Percentiles rank a stretch among this genome's conserved stretches.
These are phyloP conservation scores for Drosophila tristis DNA, from an alignment of 1,140 invertebrate genomes.

Conservation along the genomic window DNA sequence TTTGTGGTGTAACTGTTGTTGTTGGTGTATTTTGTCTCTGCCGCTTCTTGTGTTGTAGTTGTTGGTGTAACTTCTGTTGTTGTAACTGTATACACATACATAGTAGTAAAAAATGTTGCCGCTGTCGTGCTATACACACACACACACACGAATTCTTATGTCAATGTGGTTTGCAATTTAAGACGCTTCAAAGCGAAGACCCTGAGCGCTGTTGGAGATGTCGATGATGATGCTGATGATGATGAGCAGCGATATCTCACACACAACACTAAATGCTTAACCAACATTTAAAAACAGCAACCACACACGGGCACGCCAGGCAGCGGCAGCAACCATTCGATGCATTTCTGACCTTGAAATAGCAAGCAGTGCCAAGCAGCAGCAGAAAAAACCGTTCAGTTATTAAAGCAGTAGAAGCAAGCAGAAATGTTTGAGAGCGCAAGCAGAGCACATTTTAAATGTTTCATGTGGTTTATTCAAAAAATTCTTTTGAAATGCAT, in stretches of 20 bases:
- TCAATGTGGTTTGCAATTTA: constrained; percentile 79
- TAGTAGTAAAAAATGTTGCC: constrained; percentile 9
- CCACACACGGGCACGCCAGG: too few species aligned
- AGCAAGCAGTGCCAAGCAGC: constrained; percentile 18
- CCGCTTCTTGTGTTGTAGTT: not conserved
- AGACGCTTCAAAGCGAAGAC: constrained; percentile 61
- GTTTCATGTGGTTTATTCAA: not conserved
- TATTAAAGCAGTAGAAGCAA: not conserved
- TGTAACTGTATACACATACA: too few species aligned
- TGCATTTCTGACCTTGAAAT: constrained; percentile 75
- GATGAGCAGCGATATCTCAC: constrained; percentile 56
- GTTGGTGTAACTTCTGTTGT: constrained; percentile 1
- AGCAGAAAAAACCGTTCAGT: not conserved
- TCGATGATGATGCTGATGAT: constrained; percentile 34
- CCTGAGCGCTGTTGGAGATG: constrained; percentile 46
- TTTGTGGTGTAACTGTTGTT: constrained; percentile 4
- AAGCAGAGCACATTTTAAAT: too few species aligned
- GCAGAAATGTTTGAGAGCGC: constrained; percentile 1
- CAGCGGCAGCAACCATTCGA: constrained; percentile 21
- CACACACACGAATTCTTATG: constrained; percentile 19
- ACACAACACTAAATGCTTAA: constrained; percentile 53
- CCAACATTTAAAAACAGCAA: constrained; percentile 35
- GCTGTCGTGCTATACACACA: constrained; percentile 4
- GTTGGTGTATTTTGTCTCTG: not conserved
- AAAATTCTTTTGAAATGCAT: too few species aligned